Base-by-base conservation (phyloP, 2,113 vertebrate genomes). In the Oxyruncus cristatus region DNA sequence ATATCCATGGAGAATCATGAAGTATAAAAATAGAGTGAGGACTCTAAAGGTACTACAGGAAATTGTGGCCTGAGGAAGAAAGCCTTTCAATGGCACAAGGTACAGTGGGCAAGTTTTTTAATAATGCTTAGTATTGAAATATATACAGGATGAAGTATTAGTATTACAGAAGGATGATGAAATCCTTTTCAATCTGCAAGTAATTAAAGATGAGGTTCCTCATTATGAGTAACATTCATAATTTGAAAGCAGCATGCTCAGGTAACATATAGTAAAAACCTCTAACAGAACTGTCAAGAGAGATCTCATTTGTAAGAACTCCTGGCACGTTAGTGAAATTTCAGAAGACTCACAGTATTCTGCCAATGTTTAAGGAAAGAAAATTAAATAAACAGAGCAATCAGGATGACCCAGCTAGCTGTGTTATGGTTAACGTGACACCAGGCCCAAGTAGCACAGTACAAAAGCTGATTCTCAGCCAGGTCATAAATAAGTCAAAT, bases 331-430 rank as follows among this genome's bases (percentile, higher is more conserved):
- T 37, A 78, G 80, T 75, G 81, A 85, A n/a, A 49, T 88, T 94
- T 75, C 73, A 76, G 93, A 82, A 82, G 89, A 32, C 26, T 82
- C 39, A 12, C 4, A 61, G 47, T 47, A 62, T 63, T 92, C 56
- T 91, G 93, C 49, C 70, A 95, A 23, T 93, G 63, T 94, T 96
- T 85, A 92, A 91, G 84, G 66, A 92, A 81, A 78, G 37, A 56
- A 89, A 71, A 66, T 30, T 50, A 92, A 96, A 86, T 56, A 93
- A 84, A 74, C 37, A 76, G 49, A 78, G 33, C 58, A 91, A 76
- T 81, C 89, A 95, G 53, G n/a, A 61, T 94, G 95, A 97, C 96
- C 94, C 62, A 95, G 81, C 47, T 65, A 23, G 53, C 49, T 88
- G 63, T 63, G 33, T 87, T 73, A 52, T 62, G 89, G 93, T 89